Conservation (phyloP, 2,113 vertebrate genomes). For the Dolichallabes microphthalmus region DNA sequence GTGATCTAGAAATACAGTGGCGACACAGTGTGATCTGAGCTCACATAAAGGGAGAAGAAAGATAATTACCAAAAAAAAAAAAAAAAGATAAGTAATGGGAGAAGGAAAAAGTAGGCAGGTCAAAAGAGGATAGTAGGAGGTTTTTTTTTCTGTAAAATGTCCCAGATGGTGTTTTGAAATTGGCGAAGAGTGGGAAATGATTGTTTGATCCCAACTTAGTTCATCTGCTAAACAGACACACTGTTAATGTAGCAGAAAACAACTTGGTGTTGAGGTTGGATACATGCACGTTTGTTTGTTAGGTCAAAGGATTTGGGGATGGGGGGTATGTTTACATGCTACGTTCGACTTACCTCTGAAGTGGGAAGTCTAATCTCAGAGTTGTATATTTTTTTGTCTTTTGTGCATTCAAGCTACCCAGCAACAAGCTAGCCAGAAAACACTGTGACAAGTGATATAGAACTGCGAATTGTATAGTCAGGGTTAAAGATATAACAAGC, state of each 20-base stretch:
- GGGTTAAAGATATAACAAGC: not conserved
- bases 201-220: conserved; percentile 49
- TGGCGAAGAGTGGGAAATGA: conserved; percentile 5
- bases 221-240: conserved; percentile 52
- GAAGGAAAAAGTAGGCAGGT: not conserved
- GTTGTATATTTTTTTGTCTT: not conserved
- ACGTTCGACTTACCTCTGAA: not conserved
- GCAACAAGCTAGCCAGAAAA: not conserved
- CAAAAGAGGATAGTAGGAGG: not conserved
- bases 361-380: not conserved
- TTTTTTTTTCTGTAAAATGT: not conserved
- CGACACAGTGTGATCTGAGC: not conserved
- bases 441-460: not conserved
- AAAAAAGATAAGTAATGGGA: not conserved
- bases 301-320: not conserved
- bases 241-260: conserved; percentile 54
- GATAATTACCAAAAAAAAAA: not conserved
- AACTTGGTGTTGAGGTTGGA: conserved; percentile 14
- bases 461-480: not conserved
- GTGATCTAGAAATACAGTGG: not conserved
- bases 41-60: not conserved
- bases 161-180: conserved; percentile 17
- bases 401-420: not conserved
- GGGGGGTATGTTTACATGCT: not conserved
- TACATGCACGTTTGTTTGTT: conserved; percentile 8